Evolutionary conservation across 1,140 invertebrate species (phyloP), one percentile per base, ranked within the genome.

Genomic region (Probaryconus sp.): DNA sequence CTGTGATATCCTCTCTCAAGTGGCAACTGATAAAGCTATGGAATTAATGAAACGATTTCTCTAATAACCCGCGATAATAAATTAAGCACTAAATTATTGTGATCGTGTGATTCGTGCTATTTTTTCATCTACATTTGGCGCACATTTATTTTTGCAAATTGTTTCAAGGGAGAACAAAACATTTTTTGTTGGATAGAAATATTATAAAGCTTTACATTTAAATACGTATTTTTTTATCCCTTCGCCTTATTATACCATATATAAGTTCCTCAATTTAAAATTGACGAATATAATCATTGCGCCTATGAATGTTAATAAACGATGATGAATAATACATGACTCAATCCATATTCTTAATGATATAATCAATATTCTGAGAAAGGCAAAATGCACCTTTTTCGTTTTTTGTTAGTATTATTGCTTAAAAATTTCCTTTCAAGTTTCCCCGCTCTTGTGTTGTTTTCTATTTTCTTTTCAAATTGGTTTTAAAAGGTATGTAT

Each of bases 21-120:
- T 61, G 24, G 60, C 50, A 74, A 77, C 77, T 71, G 79, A 78
- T 79, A 78, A 68, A 40, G 64, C 63, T 17, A 38, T 28, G 50
- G 53, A 74, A 81, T 81, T 81, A 78, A 81, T 76, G 77, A 72
- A 70, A 76, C 51, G 74, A 60, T 77, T 77, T 47, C 76, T 75
- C 61, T 72, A 71, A 80, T 78, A 77, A 73, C 61, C 51, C 16
- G 45, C 73, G 56, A 61, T 55, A 71, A 76, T 77, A 68, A 71
- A 77, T 63, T 61, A 56, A 61, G 61, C 45, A 47, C 10, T 11
- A 21, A 2, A 20, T 40, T 58, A 2, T 26, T 37, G 45, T 56
- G 4, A 30, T 45, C 21, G 21, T 35, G 17, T 10, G 14, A 56
- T 1, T 26, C 16, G 3, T 18, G 1, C 14, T n/a, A 9, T 17